phyloP scores from a whole-genome alignment of 2,888 invertebrate genomes.

The Zaprionus bogoriensis region DNA sequence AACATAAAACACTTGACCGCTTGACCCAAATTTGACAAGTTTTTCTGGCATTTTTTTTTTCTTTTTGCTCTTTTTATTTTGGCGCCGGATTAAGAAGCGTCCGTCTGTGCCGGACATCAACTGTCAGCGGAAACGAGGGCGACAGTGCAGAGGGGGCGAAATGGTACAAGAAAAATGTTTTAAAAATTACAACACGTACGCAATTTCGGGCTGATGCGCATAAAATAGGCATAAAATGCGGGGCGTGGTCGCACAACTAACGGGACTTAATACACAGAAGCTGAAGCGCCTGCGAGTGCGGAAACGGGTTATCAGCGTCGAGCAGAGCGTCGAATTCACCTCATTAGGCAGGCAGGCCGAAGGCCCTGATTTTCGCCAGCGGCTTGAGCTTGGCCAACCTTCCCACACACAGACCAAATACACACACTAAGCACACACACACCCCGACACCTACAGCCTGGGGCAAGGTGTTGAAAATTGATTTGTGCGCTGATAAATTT shows the following conservation, averaged over 20 bases:
- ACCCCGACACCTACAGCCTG: slow-evolving; percentile 22
- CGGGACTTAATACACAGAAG: slow-evolving; percentile 37
- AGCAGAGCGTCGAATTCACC: slow-evolving; percentile 16
- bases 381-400: slow-evolving; percentile 28
- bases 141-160: slow-evolving; percentile 30
- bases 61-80: slow-evolving; percentile 10
- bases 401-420: slow-evolving; percentile 24
- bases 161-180: slow-evolving; percentile 60
- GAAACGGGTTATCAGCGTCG: slow-evolving; percentile 27
- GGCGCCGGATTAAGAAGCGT: slow-evolving; percentile 51
- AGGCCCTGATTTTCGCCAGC: slow-evolving; percentile 22
- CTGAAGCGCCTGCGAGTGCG: background rate
- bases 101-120: slow-evolving; percentile 48
- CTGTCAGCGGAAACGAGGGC: slow-evolving; percentile 56
- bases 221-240: slow-evolving; percentile 59
- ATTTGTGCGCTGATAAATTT: slow-evolving; percentile 62
- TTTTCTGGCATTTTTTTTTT: slow-evolving; percentile 9
- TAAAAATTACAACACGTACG: slow-evolving; percentile 72
- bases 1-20: slow-evolving; percentile 68
- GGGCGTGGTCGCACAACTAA: slow-evolving; percentile 38
- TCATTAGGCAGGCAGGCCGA: slow-evolving; percentile 32
- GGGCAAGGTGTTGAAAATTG: slow-evolving; percentile 60
- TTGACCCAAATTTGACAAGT: slow-evolving; percentile 65
- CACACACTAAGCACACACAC: slow-evolving; percentile 21
- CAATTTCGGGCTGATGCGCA: slow-evolving; percentile 66